These are phyloP conservation scores for Crossocerus cetratus DNA, from an alignment of 2,888 invertebrate genomes.

Conservation along the genomic window DNA sequence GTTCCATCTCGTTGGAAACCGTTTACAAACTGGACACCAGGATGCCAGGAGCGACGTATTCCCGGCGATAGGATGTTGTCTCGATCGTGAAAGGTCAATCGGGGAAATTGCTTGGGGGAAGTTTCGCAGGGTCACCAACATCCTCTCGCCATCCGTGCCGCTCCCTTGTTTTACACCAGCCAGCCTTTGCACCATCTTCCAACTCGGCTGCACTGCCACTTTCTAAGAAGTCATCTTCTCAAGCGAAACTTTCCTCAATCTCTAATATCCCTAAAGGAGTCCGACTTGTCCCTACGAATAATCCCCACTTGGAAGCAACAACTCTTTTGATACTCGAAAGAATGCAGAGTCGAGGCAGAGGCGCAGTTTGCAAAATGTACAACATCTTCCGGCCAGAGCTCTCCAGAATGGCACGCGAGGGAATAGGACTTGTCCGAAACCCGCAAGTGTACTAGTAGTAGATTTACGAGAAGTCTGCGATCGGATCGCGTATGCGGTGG, in stretches of 20 bases:
- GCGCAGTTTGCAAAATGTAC: too few species aligned
- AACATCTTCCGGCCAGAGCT: too few species aligned
- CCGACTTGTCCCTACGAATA: too few species aligned
- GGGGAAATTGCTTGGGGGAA: slow-evolving; percentile 30
- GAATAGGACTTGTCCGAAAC: slow-evolving; percentile 1
- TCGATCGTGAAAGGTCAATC: slow-evolving; percentile 26
- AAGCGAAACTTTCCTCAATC: too few species aligned
- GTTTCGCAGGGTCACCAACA: slow-evolving; percentile 26
- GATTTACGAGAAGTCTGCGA: slow-evolving; percentile 7
- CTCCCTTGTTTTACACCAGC: neutral
- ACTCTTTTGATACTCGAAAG: too few species aligned
- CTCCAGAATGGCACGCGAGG: too few species aligned
- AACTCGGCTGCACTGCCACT: too few species aligned
- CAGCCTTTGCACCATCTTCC: too few species aligned
- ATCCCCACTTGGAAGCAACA: too few species aligned
- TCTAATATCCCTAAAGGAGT: too few species aligned
- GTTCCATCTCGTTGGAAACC: slow-evolving; percentile 8
- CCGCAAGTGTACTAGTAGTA: slow-evolving; percentile 2
- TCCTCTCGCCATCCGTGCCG: neutral
- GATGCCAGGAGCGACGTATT: slow-evolving; percentile 13
- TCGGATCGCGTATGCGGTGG: neutral
- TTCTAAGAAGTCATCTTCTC: too few species aligned
- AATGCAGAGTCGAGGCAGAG: too few species aligned
- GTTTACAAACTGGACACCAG: slow-evolving; percentile 19
- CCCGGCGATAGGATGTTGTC: slow-evolving; percentile 5